Conservation (phyloP, 1,140 invertebrate genomes). For the Drosophila saltans region DNA sequence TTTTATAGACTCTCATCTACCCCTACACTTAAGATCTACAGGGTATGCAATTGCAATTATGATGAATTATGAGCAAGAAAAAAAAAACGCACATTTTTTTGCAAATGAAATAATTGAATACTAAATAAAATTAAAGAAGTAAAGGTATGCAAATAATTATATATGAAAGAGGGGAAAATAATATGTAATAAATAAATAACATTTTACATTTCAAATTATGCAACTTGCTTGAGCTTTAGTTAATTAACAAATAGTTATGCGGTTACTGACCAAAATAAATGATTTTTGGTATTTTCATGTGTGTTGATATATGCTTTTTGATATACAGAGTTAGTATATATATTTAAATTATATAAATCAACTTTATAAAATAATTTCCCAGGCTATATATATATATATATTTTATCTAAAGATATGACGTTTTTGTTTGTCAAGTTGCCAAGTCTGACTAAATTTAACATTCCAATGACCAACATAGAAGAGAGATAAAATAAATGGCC, state of each 20-base stretch:
- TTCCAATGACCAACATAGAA: no score
- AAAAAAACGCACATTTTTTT: background rate
- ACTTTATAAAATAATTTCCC: no score
- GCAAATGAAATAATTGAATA: background rate
- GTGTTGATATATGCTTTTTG: no score
- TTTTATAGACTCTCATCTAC: no score
- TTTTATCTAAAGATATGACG: no score
- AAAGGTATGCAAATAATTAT: background rate
- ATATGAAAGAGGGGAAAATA: background rate
- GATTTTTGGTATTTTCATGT: background rate
- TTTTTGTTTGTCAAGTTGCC: no score
- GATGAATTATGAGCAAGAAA: slow-evolving; percentile 4
- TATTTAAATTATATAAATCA: no score
- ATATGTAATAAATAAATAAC: background rate
- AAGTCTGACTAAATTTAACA: no score
- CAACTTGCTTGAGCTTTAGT: background rate
- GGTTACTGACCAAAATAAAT: no score
- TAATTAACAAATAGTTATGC: slow-evolving; percentile 14
- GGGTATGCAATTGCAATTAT: background rate
- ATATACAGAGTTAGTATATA: no score
- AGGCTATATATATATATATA: no score
- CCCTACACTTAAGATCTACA: background rate
- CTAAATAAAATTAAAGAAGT: background rate
- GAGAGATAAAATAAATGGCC: no score
- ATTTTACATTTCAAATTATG: background rate